Evolutionary conservation across 2,888 invertebrate species (phyloP).

Genomic region (Thera obeliscata): DNA sequence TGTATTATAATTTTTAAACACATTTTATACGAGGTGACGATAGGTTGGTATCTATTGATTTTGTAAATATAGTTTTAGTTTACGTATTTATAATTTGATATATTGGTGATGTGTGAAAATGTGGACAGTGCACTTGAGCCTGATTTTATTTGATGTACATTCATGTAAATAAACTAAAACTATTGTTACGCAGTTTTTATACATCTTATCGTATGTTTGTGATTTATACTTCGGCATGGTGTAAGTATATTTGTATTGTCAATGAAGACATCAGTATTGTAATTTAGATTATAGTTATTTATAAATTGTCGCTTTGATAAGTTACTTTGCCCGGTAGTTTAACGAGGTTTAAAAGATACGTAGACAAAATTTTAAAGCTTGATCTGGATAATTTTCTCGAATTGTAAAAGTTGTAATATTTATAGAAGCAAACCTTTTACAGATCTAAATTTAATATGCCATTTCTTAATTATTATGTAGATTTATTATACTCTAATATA

Average conservation of each 20-base stretch:
- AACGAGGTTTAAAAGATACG: background rate
- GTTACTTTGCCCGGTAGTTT: slow-evolving; percentile 35
- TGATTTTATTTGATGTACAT: slow-evolving; percentile 60
- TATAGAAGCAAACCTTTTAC: slow-evolving; percentile 6
- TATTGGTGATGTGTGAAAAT: slow-evolving; percentile 52
- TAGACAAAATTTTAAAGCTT: slow-evolving; percentile 6
- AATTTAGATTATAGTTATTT: slow-evolving; percentile 65
- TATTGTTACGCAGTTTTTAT: slow-evolving; percentile 39
- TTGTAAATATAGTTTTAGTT: slow-evolving; percentile 75
- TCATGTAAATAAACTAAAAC: slow-evolving; percentile 61
- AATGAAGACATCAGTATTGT: slow-evolving; percentile 72
- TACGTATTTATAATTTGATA: slow-evolving; percentile 64
- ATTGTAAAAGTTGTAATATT: slow-evolving; percentile 14
- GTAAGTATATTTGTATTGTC: slow-evolving; percentile 65
- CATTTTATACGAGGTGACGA: slow-evolving; percentile 58
- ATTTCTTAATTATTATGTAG: slow-evolving; percentile 29
- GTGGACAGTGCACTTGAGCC: slow-evolving; percentile 46
- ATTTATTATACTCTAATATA: slow-evolving; percentile 18
- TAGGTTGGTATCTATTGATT: slow-evolving; percentile 39
- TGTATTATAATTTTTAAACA: slow-evolving; percentile 56
- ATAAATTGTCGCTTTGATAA: slow-evolving; percentile 49
- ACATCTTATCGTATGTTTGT: slow-evolving; percentile 60
- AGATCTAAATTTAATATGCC: slow-evolving; percentile 29
- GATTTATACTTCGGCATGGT: slow-evolving; percentile 59
- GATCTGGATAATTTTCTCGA: slow-evolving; percentile 32